Evolutionary conservation across 1,140 invertebrate species (phyloP).

Genomic region (Anastrepha obliqua): DNA sequence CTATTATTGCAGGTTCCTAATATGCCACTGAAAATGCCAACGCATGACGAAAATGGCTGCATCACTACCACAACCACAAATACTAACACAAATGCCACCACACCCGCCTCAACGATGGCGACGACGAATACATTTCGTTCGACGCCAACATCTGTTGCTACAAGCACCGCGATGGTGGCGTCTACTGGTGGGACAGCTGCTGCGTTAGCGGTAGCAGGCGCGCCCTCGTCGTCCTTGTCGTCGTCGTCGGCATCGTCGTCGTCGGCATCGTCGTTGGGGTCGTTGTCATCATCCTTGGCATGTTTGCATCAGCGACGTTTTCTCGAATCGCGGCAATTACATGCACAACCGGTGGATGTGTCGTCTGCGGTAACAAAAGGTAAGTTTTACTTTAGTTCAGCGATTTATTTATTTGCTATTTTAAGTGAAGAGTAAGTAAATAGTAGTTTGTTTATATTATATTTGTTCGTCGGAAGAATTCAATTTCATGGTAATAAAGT

Average conservation of each 20-base stretch:
- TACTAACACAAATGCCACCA: constrained; percentile 73
- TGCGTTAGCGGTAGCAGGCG: constrained; percentile 66
- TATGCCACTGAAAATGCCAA: constrained; percentile 66
- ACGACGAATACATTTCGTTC: constrained; percentile 61
- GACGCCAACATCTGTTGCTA: constrained; percentile 46
- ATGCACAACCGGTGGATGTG: constrained; percentile 58
- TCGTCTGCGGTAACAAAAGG: constrained; percentile 51
- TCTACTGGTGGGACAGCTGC: constrained; percentile 63
- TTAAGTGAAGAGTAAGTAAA: no score
- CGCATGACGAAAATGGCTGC: constrained; percentile 53
- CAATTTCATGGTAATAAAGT: no score
- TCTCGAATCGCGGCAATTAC: constrained; percentile 65
- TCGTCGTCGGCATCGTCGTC: constrained; percentile 67
- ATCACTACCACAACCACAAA: constrained; percentile 63
- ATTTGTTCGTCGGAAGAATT: no score
- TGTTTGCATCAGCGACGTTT: constrained; percentile 69
- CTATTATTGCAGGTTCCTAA: constrained; percentile 71
- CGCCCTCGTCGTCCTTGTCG: constrained; percentile 64
- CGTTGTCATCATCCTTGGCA: constrained; percentile 64
- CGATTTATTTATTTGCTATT: not conserved
- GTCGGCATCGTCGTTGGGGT: constrained; percentile 60
- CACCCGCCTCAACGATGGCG: constrained; percentile 64
- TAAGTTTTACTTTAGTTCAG: constrained; percentile 52
- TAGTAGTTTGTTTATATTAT: no score
- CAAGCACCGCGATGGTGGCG: not conserved